Evolutionary conservation across 2,113 vertebrate species (phyloP).

Genomic region (Barbus barbus): DNA sequence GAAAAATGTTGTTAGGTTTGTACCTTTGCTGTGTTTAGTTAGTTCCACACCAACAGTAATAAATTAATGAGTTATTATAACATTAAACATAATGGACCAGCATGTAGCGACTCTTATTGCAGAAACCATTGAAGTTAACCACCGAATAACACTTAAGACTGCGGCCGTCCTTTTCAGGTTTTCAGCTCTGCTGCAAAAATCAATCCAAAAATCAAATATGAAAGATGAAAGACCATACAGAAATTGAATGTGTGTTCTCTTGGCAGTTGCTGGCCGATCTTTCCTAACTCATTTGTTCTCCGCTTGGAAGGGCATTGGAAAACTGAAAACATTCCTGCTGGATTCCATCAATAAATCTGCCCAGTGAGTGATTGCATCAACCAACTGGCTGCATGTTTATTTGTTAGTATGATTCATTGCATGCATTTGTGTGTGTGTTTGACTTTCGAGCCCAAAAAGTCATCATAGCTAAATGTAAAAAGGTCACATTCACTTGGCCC

Average conservation of each 20-base stretch:
- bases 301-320: conserved; percentile 19
- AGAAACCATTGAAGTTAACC: conserved; percentile 17
- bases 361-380: conserved; percentile 10
- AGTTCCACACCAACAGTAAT: neutral
- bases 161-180: neutral
- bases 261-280: neutral
- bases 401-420: neutral
- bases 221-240: conserved; percentile 52
- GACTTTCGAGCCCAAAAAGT: neutral
- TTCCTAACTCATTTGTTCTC: conserved; percentile 34
- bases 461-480: neutral
- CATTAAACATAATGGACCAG: neutral
- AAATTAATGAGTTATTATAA: neutral
- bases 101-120: neutral
- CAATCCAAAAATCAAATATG: conserved; percentile 45
- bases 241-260: conserved; percentile 44
- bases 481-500: conserved; percentile 2
- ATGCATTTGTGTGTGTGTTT: neutral
- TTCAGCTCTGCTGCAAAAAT: conserved; percentile 5
- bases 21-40: neutral
- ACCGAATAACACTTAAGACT: neutral
- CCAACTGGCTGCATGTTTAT: conserved; percentile 6
- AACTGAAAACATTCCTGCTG: conserved; percentile 29
- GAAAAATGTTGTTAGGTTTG: neutral
- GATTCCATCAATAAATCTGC: conserved; percentile 15